phyloP scores from a whole-genome alignment of 2,888 invertebrate species.

The Myathropa florea region DNA sequence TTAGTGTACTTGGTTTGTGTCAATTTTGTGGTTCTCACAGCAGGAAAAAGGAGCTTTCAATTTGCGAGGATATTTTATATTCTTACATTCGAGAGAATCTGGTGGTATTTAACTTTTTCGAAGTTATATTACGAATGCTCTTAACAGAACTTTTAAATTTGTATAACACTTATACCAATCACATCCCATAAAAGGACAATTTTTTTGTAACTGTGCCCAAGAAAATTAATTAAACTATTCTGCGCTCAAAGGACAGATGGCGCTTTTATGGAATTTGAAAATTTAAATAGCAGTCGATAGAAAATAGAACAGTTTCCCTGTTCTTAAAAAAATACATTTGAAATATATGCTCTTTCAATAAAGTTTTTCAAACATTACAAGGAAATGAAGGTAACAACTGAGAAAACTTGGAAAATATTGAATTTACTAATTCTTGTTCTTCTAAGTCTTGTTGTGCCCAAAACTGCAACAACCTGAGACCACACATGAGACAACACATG shows the following conservation, averaged over 20 bases:
- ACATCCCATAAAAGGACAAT: neutral
- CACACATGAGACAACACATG: too few relatives aligned
- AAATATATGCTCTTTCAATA: too few relatives aligned
- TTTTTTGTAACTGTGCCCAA: neutral
- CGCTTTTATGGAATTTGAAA: neutral
- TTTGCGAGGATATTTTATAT: neutral
- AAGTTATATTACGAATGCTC: neutral
- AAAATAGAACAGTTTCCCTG: neutral
- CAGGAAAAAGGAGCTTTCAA: neutral
- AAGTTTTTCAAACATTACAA: too few relatives aligned
- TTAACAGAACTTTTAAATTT: neutral
- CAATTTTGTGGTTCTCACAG: too few relatives aligned
- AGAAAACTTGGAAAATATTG: too few relatives aligned
- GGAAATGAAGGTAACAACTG: too few relatives aligned
- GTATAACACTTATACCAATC: neutral
- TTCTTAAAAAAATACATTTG: too few relatives aligned
- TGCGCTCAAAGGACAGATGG: neutral
- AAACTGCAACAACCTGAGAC: too few relatives aligned
- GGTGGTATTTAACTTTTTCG: neutral
- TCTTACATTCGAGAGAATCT: neutral
- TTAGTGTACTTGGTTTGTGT: too few relatives aligned
- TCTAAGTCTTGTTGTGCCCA: too few relatives aligned
- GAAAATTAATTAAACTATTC: neutral
- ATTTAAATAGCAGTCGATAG: neutral
- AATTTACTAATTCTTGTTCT: too few relatives aligned